Conservation (phyloP, 2,797 vertebrate genomes). For the Varecia variegata region DNA sequence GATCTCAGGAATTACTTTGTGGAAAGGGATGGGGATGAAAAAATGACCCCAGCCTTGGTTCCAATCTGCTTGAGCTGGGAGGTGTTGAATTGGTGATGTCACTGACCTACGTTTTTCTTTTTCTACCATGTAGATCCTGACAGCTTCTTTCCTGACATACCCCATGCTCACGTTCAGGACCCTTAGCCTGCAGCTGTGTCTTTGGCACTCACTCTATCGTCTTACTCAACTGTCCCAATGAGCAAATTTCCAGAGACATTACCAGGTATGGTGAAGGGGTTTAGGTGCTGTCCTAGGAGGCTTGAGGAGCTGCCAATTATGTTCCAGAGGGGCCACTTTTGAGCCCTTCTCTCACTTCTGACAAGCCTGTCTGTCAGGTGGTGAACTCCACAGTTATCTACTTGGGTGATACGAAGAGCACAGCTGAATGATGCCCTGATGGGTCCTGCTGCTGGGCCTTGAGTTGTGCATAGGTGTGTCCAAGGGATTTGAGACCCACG, state of each 20-base stretch:
- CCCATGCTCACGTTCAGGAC: conserved; percentile 82
- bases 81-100: background rate
- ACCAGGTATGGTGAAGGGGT: conserved; percentile 86
- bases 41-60: background rate
- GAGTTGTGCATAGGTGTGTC: no score
- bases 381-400: background rate
- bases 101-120: conserved; percentile 7
- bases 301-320: background rate
- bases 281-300: background rate
- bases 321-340: background rate
- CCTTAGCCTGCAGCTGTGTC: conserved; percentile 86
- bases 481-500: no score
- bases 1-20: background rate
- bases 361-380: background rate
- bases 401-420: no score
- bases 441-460: no score
- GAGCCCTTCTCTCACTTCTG: background rate
- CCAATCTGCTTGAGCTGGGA: background rate
- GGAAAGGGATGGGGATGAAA: background rate
- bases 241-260: conserved; percentile 90
- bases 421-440: no score
- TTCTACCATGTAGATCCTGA: conserved; percentile 74
- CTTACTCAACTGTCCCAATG: conserved; percentile 90
- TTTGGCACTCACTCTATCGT: conserved; percentile 89
- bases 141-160: conserved; percentile 83